Conservation (phyloP, 2,888 invertebrate species). For the Lymantria dispar region DNA sequence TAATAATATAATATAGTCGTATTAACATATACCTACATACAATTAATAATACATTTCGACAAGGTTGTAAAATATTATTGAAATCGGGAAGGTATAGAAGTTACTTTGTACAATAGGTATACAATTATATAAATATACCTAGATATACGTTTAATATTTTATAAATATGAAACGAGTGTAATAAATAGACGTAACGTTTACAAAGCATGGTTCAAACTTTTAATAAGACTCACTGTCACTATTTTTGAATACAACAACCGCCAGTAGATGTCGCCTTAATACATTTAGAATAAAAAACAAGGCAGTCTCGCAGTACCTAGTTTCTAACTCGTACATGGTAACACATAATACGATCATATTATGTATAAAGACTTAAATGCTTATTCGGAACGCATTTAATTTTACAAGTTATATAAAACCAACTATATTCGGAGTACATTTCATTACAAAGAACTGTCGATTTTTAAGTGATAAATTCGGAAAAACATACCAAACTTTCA, state of each 20-base stretch:
- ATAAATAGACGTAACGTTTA: no score
- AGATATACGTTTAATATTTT: no score
- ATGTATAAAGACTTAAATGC: no score
- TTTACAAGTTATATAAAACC: no score
- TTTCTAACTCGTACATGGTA: no score
- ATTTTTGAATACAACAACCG: constrained; percentile 6
- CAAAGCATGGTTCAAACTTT: not conserved
- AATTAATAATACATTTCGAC: constrained; percentile 26
- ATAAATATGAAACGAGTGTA: no score
- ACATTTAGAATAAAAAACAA: constrained; percentile 1
- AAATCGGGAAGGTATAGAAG: constrained; percentile 28
- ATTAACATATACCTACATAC: constrained; percentile 49
- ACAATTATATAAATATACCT: not conserved
- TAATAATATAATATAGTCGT: constrained; percentile 64
- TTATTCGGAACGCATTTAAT: no score
- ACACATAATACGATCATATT: no score
- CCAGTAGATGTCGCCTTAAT: constrained; percentile 18
- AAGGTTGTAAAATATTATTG: constrained; percentile 7
- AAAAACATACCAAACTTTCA: no score
- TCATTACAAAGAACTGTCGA: no score
- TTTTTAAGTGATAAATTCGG: no score
- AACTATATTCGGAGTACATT: no score
- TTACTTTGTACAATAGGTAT: not conserved
- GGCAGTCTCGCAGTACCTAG: not conserved
- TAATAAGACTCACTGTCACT: constrained; percentile 24